Evolutionary conservation across 2,113 vertebrate species (phyloP), one percentile per base, ranked within the genome.

Genomic region (Delphinus delphis): DNA sequence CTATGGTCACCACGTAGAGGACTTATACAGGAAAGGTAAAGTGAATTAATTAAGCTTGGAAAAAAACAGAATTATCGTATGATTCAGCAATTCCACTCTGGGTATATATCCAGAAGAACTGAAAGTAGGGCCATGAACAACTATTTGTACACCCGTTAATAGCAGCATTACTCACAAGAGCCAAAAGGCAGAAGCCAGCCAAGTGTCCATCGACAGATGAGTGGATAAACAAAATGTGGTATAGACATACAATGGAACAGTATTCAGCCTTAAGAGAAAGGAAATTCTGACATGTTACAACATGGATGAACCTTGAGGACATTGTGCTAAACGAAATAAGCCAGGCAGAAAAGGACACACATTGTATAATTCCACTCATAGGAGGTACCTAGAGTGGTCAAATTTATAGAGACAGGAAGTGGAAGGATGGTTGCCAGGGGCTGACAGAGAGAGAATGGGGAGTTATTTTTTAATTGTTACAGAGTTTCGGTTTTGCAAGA

Each of bases 1-100:
- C 36, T 82, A 2, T 10, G 23, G 80, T 38, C 23, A 83, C 31
- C 36, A 84, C 0, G 2, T 25, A 47, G 25, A 47, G 26, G 62
- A 67, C 82, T 94, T 38, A 92, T 28, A 67, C 50, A 84, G 68
- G 70, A 90, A 90, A 90, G 95, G 73, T 47, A 60, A 77, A 97
- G 50, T 85, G 83, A 91, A 79, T 79, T 76, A 94, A 71, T 85
- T 68, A 79, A 9, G 3, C 8, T 67, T 77, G 21, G 17, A 2
- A 44, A 62, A 67, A 76, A 73, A 3, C 0, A 23, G 65, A 93
- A 87, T 47, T 76, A 91, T 88, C 18, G 89, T 23, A 62, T 60
- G 53, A 92, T 31, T 65, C 41, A 77, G 53, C 26, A 67, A 82
- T 62, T 96, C 63, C 25, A 89, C 53, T 67, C 31, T 36, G 82